Evolutionary conservation across 2,888 invertebrate genomes (phyloP).

Genomic region (Poecilus cupreus): DNA sequence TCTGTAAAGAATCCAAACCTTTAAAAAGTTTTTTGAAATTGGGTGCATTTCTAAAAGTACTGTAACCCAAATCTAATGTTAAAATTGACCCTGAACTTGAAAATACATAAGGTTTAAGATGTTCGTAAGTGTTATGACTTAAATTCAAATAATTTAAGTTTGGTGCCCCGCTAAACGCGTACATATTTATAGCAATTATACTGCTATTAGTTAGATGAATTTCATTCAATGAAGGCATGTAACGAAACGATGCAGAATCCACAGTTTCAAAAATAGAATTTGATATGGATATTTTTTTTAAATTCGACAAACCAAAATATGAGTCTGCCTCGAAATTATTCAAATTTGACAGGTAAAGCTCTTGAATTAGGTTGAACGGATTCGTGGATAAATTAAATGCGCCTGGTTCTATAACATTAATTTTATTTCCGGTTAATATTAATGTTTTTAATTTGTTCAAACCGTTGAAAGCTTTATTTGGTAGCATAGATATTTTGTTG

Average conservation of each 20-base stretch:
- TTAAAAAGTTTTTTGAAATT: neutral
- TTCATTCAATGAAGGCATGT: neutral
- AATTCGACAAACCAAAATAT: slow-evolving; percentile 25
- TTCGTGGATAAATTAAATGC: neutral
- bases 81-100: neutral
- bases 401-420: neutral
- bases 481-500: slow-evolving; percentile 11
- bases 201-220: neutral
- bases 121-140: neutral
- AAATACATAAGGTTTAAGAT: neutral
- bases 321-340: neutral
- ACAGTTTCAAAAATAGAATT: neutral
- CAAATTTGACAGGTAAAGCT: slow-evolving; percentile 14
- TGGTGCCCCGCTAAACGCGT: slow-evolving; percentile 4
- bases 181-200: neutral
- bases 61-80: neutral
- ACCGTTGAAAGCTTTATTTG: neutral
- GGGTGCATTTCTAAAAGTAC: neutral
- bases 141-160: slow-evolving; percentile 7
- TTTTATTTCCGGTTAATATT: slow-evolving; percentile 10
- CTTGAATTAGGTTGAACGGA: neutral
- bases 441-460: neutral
- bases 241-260: neutral
- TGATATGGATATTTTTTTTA: neutral
- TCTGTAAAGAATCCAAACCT: neutral